phyloP scores from a whole-genome alignment of 2,113 vertebrate species.

The Pogonocichla stellata region DNA sequence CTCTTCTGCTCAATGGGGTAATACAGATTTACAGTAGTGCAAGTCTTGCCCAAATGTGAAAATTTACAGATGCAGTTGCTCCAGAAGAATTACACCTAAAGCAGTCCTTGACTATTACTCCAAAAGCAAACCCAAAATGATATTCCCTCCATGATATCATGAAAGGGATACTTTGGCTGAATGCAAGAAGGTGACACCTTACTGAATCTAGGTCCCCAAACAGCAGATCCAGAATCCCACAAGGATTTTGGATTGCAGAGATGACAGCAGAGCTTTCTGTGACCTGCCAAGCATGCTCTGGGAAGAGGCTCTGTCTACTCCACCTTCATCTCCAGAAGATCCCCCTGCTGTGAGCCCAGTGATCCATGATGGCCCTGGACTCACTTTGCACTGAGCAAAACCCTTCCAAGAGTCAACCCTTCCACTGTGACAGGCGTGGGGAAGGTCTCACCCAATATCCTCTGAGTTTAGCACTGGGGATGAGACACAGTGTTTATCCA shows the following conservation, averaged over 20 bases:
- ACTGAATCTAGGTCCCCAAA: not conserved
- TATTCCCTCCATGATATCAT: not conserved
- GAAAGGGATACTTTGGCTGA: not conserved
- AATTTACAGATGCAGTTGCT: not conserved
- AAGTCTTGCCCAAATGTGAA: not conserved
- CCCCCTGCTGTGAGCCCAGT: not conserved
- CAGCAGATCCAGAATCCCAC: not conserved
- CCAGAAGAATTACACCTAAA: not conserved
- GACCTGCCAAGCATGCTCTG: accelerated
- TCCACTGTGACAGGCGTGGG: not conserved
- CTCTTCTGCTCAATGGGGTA: not conserved
- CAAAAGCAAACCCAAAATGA: not conserved
- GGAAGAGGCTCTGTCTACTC: not conserved
- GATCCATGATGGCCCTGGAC: not conserved
- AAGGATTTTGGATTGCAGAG: not conserved
- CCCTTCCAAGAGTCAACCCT: not conserved
- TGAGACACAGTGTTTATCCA: not conserved
- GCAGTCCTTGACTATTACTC: not conserved
- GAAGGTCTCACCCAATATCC: not conserved
- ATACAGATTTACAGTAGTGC: not conserved
- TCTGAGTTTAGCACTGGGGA: not conserved
- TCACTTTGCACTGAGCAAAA: not conserved
- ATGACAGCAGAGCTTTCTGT: not conserved
- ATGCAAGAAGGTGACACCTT: not conserved
- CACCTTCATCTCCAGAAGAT: not conserved